Evolutionary conservation across 2,113 vertebrate genomes (phyloP), one percentile per base, ranked within the genome.

Genomic region (Paramisgurnus dabryanus): DNA sequence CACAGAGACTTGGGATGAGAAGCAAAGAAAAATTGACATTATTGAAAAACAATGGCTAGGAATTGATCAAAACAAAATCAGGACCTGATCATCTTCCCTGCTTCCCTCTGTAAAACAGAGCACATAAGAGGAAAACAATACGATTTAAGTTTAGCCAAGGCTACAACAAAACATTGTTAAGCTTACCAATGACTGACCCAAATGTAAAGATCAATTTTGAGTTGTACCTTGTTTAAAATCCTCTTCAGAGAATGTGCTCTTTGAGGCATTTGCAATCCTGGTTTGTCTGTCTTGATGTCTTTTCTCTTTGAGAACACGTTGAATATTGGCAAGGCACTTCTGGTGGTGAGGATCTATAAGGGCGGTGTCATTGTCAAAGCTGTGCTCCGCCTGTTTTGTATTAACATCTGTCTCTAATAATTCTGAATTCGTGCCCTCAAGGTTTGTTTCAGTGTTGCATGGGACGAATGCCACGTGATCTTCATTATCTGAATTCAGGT

Each of bases 261-360:
- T 94, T 63, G 96, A 95, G 45, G 93, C 94, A 0, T 90, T 94
- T 85, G 93, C 87, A 78, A 95, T 94, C 82, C 90, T 95, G 81
- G 96, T 92, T 85, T 95, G 90, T 82, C 91, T 94, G 74, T 95
- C 93, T 76, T 91, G 94, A 80, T 95, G 88, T 95, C 93, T 80
- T 91, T 95, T 89, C 95, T 98, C 96, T 87, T 87, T 94, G 80
- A 99, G 91, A 78, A 97, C 94, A 22, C 93, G 95, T 86, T 96
- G 95, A 89, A 99, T 97, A 87, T 97, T 98, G 84, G 91, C 95
- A 86, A 97, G 96, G 86, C 96, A 96, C 43, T 95, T 96, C 86
- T 92, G 91, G 88, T 96, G 96, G 88, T 95, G 90, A 39, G 94
- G 77, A 45, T 85, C 80, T 64, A 67, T 57, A n/a, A 78, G 82